Evolutionary conservation across 2,888 invertebrate genomes (phyloP), one percentile per base, ranked within the genome.

Genomic region (Hyposoter didymator): DNA sequence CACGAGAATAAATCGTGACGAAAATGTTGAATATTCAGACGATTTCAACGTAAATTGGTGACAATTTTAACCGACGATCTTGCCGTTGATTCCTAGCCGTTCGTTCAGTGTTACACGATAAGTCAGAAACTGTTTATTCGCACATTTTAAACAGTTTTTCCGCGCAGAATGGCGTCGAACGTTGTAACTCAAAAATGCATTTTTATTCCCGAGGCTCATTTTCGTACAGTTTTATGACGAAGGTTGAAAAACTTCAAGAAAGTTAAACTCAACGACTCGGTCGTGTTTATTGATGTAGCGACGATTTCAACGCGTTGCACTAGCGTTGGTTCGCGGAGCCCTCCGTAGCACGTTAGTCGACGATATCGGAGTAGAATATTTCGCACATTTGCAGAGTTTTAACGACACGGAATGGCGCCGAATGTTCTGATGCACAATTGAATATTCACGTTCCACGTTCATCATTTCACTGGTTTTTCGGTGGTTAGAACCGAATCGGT

Each of bases 161-260:
- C 59, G 59, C 28, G 6, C 59, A 59, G 14, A 59, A 28, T 59
- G 59, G 59, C 59, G 59, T 59, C 59, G 59, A 59, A 28, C 6
- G 59, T 59, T 7, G 59, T 7, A 59, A 28, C 59, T 14, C 6
- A 28, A 28, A 59, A 14, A 28, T 59, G 5, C 2, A 59, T 59
- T 59, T 28, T 14, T 22, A 59, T 59, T 8, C n/a, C 1, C 28
- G 14, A 14, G 14, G 14, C 14, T 59, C 59, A 59, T 59, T 28
- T 28, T 59, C 28, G 14, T 14, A 14, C 4, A 59, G 14, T 5
- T 59, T 59, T 14, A 5, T 14, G 5, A 14, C 28, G 5, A 14
- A 6, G 14, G 28, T 5, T 5, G 5, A 59, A 12, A 14, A 59
- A 28, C 28, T 59, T 14, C 1, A 28, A 22, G 55, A 28, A 28